These are phyloP conservation scores for Takifugu flavidus DNA, from an alignment of 2,113 vertebrate species.

Conservation along the genomic window DNA sequence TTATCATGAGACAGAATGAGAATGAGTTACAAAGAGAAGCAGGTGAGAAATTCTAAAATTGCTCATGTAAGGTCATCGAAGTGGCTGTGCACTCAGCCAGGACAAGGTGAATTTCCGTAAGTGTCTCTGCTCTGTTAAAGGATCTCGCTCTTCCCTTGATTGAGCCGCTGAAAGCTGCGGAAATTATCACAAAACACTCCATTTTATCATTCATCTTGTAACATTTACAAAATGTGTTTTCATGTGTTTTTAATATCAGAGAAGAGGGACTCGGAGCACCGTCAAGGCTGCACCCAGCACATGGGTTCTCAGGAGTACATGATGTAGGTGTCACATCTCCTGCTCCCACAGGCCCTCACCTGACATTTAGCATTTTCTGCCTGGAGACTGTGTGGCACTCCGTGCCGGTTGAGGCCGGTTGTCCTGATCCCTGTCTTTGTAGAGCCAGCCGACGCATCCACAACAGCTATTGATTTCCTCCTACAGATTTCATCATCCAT, in stretches of 20 bases:
- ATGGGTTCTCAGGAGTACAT: conserved; percentile 32
- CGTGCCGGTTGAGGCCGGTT: conserved; percentile 27
- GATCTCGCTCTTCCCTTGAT: not conserved
- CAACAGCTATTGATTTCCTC: conserved; percentile 52
- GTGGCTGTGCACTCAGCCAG: no score
- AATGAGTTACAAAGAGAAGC: no score
- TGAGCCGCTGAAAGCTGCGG: conserved; percentile 31
- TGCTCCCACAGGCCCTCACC: conserved; percentile 26
- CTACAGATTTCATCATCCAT: conserved; percentile 31
- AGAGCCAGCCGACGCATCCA: conserved; percentile 40
- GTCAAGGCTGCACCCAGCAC: conserved; percentile 16
- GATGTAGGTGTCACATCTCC: conserved; percentile 24
- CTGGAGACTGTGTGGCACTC: conserved; percentile 27
- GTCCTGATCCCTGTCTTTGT: conserved; percentile 16
- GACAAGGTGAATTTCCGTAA: no score
- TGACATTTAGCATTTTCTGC: conserved; percentile 61
- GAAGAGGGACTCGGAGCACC: conserved; percentile 7
- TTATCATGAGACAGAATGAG: no score
- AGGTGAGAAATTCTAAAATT: not conserved
- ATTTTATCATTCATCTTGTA: conserved; percentile 33
- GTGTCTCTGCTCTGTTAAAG: no score
- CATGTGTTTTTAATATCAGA: conserved; percentile 37
- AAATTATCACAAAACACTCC: conserved; percentile 15
- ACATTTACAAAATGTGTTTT: conserved; percentile 44
- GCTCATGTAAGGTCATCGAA: not conserved